These are phyloP conservation scores for Oscheius sp. DNA, from an alignment of 2,888 invertebrate species.

Conservation along the genomic window DNA sequence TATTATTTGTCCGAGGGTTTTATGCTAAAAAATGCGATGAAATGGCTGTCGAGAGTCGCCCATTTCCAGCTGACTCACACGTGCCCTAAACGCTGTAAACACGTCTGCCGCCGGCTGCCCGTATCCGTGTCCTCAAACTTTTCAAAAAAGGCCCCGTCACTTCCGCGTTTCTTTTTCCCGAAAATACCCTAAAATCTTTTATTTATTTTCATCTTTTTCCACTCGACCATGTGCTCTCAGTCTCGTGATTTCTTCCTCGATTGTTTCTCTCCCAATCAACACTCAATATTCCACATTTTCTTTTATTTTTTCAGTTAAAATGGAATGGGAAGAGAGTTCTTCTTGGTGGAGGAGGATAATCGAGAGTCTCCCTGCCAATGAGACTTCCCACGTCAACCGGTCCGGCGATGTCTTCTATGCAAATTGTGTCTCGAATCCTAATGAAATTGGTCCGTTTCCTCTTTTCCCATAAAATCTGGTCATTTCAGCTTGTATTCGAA, in stretches of 20 bases:
- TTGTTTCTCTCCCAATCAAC: background rate
- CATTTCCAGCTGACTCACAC: slow-evolving; percentile 15
- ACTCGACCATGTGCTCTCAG: background rate
- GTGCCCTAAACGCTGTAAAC: slow-evolving; percentile 26
- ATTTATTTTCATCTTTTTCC: too few relatives aligned
- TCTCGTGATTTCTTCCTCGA: background rate
- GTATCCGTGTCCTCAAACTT: background rate
- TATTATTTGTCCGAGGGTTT: background rate
- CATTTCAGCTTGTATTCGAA: slow-evolving; percentile 49
- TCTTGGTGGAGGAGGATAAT: slow-evolving; percentile 31
- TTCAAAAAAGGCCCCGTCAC: background rate
- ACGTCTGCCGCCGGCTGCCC: slow-evolving; percentile 1
- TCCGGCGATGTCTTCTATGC: slow-evolving; percentile 50
- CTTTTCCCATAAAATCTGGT: background rate
- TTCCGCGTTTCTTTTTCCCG: background rate
- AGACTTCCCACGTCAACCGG: slow-evolving; percentile 26
- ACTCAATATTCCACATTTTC: too few relatives aligned
- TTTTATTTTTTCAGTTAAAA: background rate
- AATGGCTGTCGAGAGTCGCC: background rate
- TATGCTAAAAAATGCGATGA: background rate
- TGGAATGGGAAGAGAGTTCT: slow-evolving; percentile 14
- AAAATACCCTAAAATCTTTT: too few relatives aligned
- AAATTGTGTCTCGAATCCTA: slow-evolving; percentile 43
- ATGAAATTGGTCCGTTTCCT: slow-evolving; percentile 17
- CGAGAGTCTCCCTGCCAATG: slow-evolving; percentile 20